These are phyloP conservation scores for Elymnias hypermnestra DNA, from an alignment of 1,140 invertebrate genomes.

Conservation along the genomic window DNA sequence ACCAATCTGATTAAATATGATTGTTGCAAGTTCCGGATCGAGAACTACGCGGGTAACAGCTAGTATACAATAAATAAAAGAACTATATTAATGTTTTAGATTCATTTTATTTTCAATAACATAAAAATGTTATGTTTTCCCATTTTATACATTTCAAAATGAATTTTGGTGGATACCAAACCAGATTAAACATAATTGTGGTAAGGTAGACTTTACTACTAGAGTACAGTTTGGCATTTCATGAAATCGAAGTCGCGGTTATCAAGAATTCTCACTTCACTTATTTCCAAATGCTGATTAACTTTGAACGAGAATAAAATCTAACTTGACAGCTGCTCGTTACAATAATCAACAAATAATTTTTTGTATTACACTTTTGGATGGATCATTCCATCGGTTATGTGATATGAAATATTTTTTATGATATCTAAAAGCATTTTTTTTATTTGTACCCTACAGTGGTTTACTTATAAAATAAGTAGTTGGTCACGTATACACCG, in stretches of 20 bases:
- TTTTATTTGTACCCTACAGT: constrained; percentile 53
- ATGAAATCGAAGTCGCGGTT: constrained; percentile 51
- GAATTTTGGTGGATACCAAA: constrained; percentile 63
- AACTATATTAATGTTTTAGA: constrained; percentile 63
- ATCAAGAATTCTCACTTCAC: constrained; percentile 62
- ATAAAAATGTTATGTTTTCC: constrained; percentile 77
- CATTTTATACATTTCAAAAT: constrained; percentile 71
- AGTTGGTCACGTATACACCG: constrained; percentile 68
- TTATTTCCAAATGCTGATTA: constrained; percentile 72
- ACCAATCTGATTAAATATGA: too few relatives aligned
- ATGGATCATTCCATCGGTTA: constrained; percentile 48
- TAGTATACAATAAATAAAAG: constrained; percentile 20
- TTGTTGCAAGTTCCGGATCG: too few relatives aligned
- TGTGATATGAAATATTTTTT: constrained; percentile 73
- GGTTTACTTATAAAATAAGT: constrained; percentile 66
- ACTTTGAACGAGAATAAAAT: constrained; percentile 59
- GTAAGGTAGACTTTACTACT: constrained; percentile 56
- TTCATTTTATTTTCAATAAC: constrained; percentile 78
- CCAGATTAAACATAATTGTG: constrained; percentile 59
- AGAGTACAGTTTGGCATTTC: constrained; percentile 63
- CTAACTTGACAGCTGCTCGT: constrained; percentile 64
- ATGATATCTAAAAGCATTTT: constrained; percentile 70
- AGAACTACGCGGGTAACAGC: too few relatives aligned
- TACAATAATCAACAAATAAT: constrained; percentile 71
- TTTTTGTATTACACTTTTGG: constrained; percentile 65